Conservation (phyloP, 1,140 invertebrate genomes). For the Metopolophium dirhodum region DNA sequence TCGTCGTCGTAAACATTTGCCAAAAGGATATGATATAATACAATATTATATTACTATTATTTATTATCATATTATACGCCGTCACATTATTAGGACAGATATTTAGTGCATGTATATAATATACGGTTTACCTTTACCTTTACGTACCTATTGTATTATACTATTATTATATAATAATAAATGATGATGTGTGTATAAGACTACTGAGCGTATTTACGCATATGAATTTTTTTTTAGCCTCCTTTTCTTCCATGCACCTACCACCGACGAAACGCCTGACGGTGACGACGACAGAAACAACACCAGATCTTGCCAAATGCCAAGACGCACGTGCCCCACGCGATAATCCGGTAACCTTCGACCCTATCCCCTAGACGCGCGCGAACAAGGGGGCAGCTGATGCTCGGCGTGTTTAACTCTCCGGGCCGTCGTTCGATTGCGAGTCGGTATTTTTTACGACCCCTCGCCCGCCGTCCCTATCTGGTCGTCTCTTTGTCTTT, state of each 20-base stretch:
- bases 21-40: neutral
- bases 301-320: neutral
- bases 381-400: neutral
- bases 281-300: neutral
- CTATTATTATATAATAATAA: neutral
- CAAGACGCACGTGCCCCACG: conserved; percentile 12
- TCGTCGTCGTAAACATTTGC: conserved; percentile 12
- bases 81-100: neutral
- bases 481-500: neutral
- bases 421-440: neutral
- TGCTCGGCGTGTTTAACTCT: neutral
- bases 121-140: neutral
- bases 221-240: neutral
- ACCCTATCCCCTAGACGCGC: neutral
- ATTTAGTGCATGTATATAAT: neutral
- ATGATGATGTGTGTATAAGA: neutral
- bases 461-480: neutral
- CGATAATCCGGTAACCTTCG: neutral
- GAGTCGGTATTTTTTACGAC: neutral
- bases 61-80: neutral
- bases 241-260: neutral
- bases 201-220: neutral
- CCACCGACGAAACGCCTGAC: neutral
- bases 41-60: neutral
- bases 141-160: neutral